A percentile compares a stretch with the other conserved stretches of the same genome.
These are phyloP conservation scores for Myodes glareolus DNA, from an alignment of 2,113 vertebrate species.

Conservation along the genomic window DNA sequence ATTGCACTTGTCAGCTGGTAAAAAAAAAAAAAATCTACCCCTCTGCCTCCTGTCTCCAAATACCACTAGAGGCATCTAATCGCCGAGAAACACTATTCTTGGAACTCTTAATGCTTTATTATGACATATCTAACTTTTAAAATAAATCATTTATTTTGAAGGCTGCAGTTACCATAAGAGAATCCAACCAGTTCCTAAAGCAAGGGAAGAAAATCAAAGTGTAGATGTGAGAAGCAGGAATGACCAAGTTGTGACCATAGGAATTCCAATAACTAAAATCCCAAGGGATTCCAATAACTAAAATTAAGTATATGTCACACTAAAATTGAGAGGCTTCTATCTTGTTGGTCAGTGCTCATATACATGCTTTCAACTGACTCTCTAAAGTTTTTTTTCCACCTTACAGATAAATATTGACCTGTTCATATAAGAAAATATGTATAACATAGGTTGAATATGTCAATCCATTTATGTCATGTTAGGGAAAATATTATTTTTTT, in stretches of 20 bases:
- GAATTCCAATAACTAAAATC: conserved; percentile 50
- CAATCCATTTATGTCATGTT: background rate
- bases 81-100: conserved; percentile 83
- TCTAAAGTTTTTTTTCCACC: conserved; percentile 15
- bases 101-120: conserved; percentile 86
- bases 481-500: conserved; percentile 40
- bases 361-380: background rate
- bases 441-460: background rate
- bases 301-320: conserved; percentile 24
- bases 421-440: background rate
- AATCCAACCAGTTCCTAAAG: conserved; percentile 72
- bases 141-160: conserved; percentile 87
- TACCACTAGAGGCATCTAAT: conserved; percentile 84
- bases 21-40: conserved; percentile 84
- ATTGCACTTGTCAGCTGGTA: conserved; percentile 88
- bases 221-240: conserved; percentile 57
- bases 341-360: background rate
- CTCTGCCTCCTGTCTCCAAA: conserved; percentile 81
- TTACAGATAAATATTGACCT: conserved; percentile 16
- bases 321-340: background rate
- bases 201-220: conserved; percentile 73
- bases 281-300: conserved; percentile 42
- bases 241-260: conserved; percentile 47
- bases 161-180: conserved; percentile 77
- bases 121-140: conserved; percentile 85